phyloP scores from a whole-genome alignment of 53 echinoderm and acorn worm species.

The Mesocentrotus franciscanus region DNA sequence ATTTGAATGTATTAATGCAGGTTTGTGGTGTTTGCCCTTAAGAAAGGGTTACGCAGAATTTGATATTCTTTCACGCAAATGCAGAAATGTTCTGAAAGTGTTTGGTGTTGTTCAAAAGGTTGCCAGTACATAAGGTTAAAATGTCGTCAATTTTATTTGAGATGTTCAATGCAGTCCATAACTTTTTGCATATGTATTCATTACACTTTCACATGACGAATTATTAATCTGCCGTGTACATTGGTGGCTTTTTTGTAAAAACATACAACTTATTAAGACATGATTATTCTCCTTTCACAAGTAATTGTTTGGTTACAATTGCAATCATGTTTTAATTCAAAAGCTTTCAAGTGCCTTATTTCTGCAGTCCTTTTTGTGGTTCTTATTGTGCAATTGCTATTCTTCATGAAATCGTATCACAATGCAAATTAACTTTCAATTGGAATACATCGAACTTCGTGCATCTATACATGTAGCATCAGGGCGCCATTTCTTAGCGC shows the following conservation, averaged over 20 bases:
- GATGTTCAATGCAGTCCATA: not conserved
- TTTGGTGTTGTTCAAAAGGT: not conserved
- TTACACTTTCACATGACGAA: too few relatives aligned
- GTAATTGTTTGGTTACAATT: not conserved
- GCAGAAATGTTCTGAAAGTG: not conserved
- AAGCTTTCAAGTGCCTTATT: not conserved
- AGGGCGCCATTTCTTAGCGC: not conserved
- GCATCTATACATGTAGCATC: not conserved
- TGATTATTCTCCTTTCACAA: not conserved
- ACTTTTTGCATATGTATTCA: too few relatives aligned
- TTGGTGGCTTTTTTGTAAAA: not conserved
- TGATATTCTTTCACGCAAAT: not conserved
- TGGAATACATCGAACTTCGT: not conserved
- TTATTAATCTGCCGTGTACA: not conserved
- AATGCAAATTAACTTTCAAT: too few relatives aligned
- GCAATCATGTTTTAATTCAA: not conserved
- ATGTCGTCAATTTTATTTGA: not conserved
- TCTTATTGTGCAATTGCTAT: not conserved
- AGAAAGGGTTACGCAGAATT: not conserved
- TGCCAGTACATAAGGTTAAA: not conserved
- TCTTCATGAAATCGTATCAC: too few relatives aligned
- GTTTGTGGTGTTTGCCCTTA: not conserved
- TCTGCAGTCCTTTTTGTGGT: not conserved
- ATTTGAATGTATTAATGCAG: constrained; percentile 47
- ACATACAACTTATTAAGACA: not conserved